Conservation (phyloP, 2,113 vertebrate species). For the Epinephelus moara region DNA sequence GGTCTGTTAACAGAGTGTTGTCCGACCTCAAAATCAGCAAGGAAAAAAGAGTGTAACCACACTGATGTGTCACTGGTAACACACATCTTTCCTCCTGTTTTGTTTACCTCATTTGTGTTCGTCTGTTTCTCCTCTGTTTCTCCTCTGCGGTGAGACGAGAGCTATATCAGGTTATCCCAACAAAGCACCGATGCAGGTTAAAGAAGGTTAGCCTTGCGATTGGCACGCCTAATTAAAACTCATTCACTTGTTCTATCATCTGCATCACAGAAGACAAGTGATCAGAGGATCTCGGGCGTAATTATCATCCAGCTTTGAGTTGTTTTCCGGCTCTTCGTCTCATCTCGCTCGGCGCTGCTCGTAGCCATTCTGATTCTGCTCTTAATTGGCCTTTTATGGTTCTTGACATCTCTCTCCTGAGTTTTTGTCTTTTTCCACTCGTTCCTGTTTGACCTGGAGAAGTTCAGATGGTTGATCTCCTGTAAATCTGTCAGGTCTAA, state of each 20-base stretch:
- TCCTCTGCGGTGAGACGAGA: slow-evolving; percentile 57
- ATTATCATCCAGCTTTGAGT: slow-evolving; percentile 79
- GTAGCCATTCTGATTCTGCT: slow-evolving; percentile 32
- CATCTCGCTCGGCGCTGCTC: slow-evolving; percentile 45
- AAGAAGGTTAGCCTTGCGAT: slow-evolving; percentile 67
- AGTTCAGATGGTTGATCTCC: slow-evolving; percentile 52
- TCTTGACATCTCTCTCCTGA: slow-evolving; percentile 63
- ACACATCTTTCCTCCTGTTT: slow-evolving; percentile 43
- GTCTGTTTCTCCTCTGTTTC: not conserved
- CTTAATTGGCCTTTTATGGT: slow-evolving; percentile 69
- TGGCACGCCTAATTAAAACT: slow-evolving; percentile 80
- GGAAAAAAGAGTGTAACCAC: not conserved
- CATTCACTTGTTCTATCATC: slow-evolving; percentile 78
- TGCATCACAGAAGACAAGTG: slow-evolving; percentile 82
- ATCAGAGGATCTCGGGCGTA: slow-evolving; percentile 75
- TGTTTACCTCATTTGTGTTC: slow-evolving; percentile 19
- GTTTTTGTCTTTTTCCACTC: slow-evolving; percentile 5
- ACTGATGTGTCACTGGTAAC: slow-evolving; percentile 43
- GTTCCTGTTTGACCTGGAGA: slow-evolving; percentile 58
- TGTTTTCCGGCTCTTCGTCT: slow-evolving; percentile 63
- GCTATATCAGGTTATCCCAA: slow-evolving; percentile 59
- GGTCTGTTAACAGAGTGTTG: no score
- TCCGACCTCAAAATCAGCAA: not conserved
- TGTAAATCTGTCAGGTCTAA: slow-evolving; percentile 60
- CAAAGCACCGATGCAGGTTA: slow-evolving; percentile 58